Percentiles rank a stretch among this genome's conserved stretches.
phyloP scores from a whole-genome alignment of 2,797 vertebrate genomes.

The Coreius guichenoti region DNA sequence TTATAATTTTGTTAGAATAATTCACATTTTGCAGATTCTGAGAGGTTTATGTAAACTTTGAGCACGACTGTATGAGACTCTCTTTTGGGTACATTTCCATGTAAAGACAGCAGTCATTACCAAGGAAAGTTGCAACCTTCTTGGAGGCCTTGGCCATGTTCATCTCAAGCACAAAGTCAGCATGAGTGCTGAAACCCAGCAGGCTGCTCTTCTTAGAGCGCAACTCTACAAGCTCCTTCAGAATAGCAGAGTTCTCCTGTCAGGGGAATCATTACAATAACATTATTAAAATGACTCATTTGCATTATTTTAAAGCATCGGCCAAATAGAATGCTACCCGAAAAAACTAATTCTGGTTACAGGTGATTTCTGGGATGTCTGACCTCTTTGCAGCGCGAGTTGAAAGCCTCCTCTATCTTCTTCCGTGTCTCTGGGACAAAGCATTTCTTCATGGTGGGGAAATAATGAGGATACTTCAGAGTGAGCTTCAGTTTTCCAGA shows the following conservation, averaged over 20 bases:
- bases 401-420: constrained; percentile 92
- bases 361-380: constrained; percentile 16
- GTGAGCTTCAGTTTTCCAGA: constrained; percentile 89
- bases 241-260: constrained; percentile 90
- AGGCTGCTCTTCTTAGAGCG: constrained; percentile 85
- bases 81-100: background rate
- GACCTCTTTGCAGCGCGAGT: constrained; percentile 95
- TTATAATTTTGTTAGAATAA: too few species aligned
- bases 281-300: background rate
- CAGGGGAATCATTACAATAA: constrained; percentile 7
- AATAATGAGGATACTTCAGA: constrained; percentile 96
- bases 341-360: background rate
- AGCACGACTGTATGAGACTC: background rate
- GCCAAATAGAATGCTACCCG: too few species aligned
- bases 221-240: constrained; percentile 90
- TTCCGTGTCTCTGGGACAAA: constrained; percentile 87
- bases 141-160: constrained; percentile 93
- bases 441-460: constrained; percentile 97
- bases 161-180: constrained; percentile 96
- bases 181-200: constrained; percentile 90
- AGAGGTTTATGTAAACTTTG: too few species aligned
- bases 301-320: too few species aligned
- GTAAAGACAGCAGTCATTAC: constrained; percentile 69
- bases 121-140: constrained; percentile 88
- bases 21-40: too few species aligned